phyloP scores from a whole-genome alignment of 2,888 invertebrate species.

The Drosophila prolongata region DNA sequence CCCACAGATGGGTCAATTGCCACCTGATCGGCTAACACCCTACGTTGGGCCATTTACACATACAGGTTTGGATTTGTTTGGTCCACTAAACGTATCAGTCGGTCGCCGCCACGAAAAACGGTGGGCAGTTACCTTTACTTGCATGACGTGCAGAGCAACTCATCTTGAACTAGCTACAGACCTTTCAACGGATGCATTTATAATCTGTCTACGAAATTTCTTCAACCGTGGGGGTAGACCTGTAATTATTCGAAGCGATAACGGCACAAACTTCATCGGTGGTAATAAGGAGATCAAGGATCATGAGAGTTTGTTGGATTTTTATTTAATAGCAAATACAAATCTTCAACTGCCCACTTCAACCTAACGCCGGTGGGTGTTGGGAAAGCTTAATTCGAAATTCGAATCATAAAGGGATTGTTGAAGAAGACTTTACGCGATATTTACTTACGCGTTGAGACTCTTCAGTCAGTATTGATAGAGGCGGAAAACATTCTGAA shows the following conservation, averaged over 20 bases:
- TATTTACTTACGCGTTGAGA: background rate
- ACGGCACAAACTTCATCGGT: background rate
- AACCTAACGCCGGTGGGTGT: background rate
- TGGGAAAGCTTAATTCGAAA: background rate
- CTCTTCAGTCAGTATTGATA: background rate
- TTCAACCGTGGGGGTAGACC: too few relatives aligned
- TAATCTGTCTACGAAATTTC: too few relatives aligned
- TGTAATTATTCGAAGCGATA: background rate
- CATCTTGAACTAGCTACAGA: background rate
- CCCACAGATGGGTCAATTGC: conserved; percentile 1
- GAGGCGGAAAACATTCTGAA: background rate
- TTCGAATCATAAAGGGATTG: background rate
- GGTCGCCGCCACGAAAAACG: background rate
- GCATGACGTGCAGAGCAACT: background rate
- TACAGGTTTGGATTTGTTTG: background rate
- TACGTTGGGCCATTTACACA: background rate
- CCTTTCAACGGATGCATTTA: too few relatives aligned
- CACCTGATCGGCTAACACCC: background rate
- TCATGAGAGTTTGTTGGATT: too few relatives aligned
- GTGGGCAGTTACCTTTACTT: background rate
- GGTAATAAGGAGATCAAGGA: background rate
- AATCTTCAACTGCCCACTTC: background rate
- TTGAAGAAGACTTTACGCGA: background rate
- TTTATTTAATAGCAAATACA: background rate
- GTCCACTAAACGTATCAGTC: background rate